Evolutionary conservation across 2,113 vertebrate species (phyloP), one percentile per base, ranked within the genome.

Genomic region (Illadopsis cleaveri): DNA sequence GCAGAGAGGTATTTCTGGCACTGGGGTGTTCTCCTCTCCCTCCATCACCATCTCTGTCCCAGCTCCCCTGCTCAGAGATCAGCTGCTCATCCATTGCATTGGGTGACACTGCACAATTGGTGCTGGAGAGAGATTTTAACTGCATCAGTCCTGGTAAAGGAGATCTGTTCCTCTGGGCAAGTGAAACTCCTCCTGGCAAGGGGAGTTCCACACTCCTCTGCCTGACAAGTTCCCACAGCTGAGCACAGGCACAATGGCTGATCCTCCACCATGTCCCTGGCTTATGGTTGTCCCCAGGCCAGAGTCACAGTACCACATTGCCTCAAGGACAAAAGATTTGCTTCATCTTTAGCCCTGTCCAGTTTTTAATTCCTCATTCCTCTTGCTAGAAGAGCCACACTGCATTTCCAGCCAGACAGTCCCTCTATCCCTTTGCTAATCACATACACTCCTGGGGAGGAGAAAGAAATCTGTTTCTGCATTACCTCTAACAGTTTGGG

Each of bases 171-270:
- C 24, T 47, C 13, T 45, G n/a, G 45, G 12, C 21, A 56, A 65
- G 64, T 11, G 44, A 56, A 68, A 0, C 42, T 62, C 31, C 50
- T 73, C 31, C 30, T 11, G 9, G 11, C 0, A 2, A 24, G 35
- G 48, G 11, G 8, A 38, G 62, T 62, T 28, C 40, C 37, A 42
- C 21, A 10, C 2, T 2, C 10, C 21, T 17, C 8, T 37, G 30
- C 53, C 68, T 14, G 35, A 10, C 14, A 15, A 33, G 30, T 9
- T 53, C 37, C 50, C 60, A 53, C 15, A 11, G 50, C 25, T n/a
- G 18, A 19, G 17, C 9, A 31, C 3, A 1, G 38, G 66, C 72
- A 56, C 45, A 0, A 0, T 2, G 31, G 20, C 35, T 71, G 12
- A 21, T 45, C 20, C 37, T 51, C 31, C 17, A 27, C 38, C 5